A percentile compares a stretch with the other conserved stretches of the same genome.
These are phyloP conservation scores for Collichthys lucidus DNA, from an alignment of 2,113 vertebrate genomes.

Conservation along the genomic window DNA sequence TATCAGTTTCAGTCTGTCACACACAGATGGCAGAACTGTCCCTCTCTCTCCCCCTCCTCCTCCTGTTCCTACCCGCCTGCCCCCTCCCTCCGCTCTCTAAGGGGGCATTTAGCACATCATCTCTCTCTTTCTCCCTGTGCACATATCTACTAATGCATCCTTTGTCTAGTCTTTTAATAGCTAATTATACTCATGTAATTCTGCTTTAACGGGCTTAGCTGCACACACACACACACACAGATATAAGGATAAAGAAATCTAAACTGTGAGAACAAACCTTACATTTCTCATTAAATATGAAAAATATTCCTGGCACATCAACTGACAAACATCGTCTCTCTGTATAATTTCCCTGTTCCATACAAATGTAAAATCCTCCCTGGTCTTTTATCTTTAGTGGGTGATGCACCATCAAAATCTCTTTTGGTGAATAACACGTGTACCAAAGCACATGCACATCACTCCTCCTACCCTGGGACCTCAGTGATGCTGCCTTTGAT, in stretches of 20 bases:
- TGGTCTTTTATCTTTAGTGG: background rate
- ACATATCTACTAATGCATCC: conserved; percentile 25
- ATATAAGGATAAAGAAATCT: background rate
- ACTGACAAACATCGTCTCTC: background rate
- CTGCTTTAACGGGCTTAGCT: background rate
- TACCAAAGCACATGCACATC: background rate
- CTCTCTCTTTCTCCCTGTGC: conserved; percentile 9
- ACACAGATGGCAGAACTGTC: conserved; percentile 77
- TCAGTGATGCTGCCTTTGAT: conserved; percentile 47
- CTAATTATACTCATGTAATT: background rate
- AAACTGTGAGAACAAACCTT: too few species aligned
- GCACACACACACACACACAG: background rate
- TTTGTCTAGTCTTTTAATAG: conserved; percentile 22
- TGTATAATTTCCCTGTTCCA: background rate
- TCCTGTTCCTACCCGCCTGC: background rate
- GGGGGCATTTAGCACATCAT: conserved; percentile 44
- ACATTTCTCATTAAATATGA: background rate
- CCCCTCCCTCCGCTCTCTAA: background rate
- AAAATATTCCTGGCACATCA: background rate
- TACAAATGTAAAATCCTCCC: background rate
- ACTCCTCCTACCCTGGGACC: conserved; percentile 15
- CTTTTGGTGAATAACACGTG: conserved; percentile 4
- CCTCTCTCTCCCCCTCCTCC: background rate
- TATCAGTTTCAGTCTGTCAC: conserved; percentile 78
- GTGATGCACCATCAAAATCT: conserved; percentile 14